These are phyloP conservation scores for Lepisosteus osseus DNA, from an alignment of 2,113 vertebrate genomes.

Conservation along the genomic window DNA sequence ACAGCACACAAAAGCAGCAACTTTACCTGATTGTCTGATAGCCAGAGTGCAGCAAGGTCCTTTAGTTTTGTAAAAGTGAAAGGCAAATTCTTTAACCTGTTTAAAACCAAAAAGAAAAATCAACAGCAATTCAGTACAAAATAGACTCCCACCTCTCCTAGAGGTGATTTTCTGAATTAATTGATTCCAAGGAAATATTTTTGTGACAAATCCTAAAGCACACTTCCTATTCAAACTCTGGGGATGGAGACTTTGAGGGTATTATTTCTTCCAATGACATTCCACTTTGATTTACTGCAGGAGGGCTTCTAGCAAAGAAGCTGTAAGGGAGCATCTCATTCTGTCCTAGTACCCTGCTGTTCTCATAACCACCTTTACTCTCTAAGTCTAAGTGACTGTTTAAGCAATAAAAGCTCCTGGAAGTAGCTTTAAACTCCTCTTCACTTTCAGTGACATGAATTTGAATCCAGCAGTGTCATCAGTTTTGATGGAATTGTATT, in stretches of 20 bases:
- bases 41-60: constrained; percentile 96
- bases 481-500: too few relatives aligned
- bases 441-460: too few relatives aligned
- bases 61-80: constrained; percentile 98
- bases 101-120: constrained; percentile 20
- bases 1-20: neutral
- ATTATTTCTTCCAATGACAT: neutral
- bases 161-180: too few relatives aligned
- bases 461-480: too few relatives aligned
- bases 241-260: neutral
- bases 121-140: too few relatives aligned
- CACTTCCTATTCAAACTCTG: neutral
- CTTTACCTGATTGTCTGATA: constrained; percentile 98
- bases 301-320: neutral
- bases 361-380: too few relatives aligned
- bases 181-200: neutral
- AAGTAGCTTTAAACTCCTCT: too few relatives aligned
- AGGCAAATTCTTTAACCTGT: constrained; percentile 93
- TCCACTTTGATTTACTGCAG: neutral
- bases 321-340: neutral
- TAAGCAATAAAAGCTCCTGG: too few relatives aligned
- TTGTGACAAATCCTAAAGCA: constrained; percentile 2
- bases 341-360: neutral
- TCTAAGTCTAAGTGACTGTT: too few relatives aligned
- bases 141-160: too few relatives aligned